phyloP scores from a whole-genome alignment of 2,113 vertebrate species.

The Brienomyrus brachyistius region DNA sequence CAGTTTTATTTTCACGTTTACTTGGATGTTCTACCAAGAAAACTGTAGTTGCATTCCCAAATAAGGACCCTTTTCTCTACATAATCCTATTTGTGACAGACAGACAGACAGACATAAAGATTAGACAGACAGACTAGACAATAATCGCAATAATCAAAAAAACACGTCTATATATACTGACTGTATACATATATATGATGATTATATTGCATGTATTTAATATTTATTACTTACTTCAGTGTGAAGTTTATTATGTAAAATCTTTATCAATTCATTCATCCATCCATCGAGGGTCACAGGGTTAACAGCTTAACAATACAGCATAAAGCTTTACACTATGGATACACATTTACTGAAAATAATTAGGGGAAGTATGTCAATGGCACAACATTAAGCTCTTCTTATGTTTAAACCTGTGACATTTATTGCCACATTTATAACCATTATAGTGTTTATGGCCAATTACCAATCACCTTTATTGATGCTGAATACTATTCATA shows the following conservation, averaged over 20 bases:
- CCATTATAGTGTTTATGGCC: not conserved
- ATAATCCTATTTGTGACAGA: not conserved
- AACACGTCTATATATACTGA: not conserved
- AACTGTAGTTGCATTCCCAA: not conserved
- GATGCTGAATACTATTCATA: not conserved
- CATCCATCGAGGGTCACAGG: not conserved
- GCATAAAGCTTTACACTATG: not conserved
- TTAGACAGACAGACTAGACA: too few species aligned
- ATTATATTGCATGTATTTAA: not conserved
- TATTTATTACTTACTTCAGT: not conserved
- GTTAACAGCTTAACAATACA: not conserved
- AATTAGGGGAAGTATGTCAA: not conserved
- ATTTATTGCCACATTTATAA: not conserved
- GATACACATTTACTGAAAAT: not conserved
- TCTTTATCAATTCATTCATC: not conserved
- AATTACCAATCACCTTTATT: not conserved
- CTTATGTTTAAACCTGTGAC: not conserved
- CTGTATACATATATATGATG: not conserved
- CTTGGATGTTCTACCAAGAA: not conserved
- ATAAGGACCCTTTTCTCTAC: not conserved
- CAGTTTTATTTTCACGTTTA: not conserved
- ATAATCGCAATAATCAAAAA: not conserved
- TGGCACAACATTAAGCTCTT: not conserved
- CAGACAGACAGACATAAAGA: not conserved
- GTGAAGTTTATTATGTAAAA: not conserved